Evolutionary conservation across 1,140 invertebrate genomes (phyloP), one percentile per base, ranked within the genome.

Genomic region (Atta cephalotes): DNA sequence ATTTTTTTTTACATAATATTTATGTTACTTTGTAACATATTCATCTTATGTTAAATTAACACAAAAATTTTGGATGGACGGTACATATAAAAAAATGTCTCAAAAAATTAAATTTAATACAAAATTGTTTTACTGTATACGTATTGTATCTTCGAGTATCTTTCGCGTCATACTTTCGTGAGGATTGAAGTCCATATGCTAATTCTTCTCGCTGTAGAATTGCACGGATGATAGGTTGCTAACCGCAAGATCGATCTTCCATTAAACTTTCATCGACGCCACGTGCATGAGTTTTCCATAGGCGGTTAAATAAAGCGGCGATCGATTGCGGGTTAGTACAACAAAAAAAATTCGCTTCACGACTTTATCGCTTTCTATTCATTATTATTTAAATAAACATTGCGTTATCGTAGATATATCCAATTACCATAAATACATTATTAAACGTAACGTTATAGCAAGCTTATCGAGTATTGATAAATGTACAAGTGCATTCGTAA

Each of bases 241-340:
- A 81, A 81, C 79, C 66, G 79, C 65, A 81, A 81, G 53, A 81
- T 81, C 79, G 35, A 81, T 81, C 18, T 56, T 18, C 51, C 31
- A 72, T 81, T 81, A 81, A 81, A 81, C 31, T 81, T 81, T 81
- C 51, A 81, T 81, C 79, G 51, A 72, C 53, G 49, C 51, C 66
- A 58, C 79, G 66, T 71, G 79, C 79, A 71, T 45, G 66, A 72
- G 79, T 81, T 81, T 72, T 81, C 53, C 53, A 81, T 72, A 81
- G 51, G 6, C 66, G 79, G 79, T 45, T 71, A 71, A 81, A 81
- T 81, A 81, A 81, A 81, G 79, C 79, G 66, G 31, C 66, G 51
- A 81, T 81, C 79, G 66, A 81, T 81, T 66, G 49, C 16, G 65
- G 31, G 45, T 53, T 80, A 25, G n/a, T 25, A 39, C 14, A 70